phyloP scores from a whole-genome alignment of 2,888 invertebrate species.

The Tribolium freemani region DNA sequence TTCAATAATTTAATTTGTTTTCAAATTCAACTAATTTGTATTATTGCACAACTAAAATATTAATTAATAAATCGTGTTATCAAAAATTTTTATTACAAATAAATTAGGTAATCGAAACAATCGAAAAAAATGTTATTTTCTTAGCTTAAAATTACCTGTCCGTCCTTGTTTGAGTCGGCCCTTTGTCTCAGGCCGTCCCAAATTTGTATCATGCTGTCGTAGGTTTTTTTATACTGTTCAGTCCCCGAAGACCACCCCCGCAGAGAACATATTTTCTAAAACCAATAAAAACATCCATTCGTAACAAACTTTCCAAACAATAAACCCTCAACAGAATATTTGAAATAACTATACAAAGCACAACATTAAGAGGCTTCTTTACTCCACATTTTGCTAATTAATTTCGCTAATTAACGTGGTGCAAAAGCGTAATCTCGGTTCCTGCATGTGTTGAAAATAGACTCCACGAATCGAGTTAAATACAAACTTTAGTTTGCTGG shows the following conservation, averaged over 20 bases:
- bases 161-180: constrained; percentile 91
- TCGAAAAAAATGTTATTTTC: too few relatives aligned
- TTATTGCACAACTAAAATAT: too few relatives aligned
- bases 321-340: background rate
- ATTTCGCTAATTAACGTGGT: constrained; percentile 4
- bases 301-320: background rate
- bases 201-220: constrained; percentile 86
- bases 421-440: background rate
- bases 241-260: constrained; percentile 87
- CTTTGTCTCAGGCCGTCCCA: constrained; percentile 90
- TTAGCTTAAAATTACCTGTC: constrained; percentile 86
- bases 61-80: too few relatives aligned
- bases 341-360: background rate
- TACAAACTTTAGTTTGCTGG: constrained; percentile 4
- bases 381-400: background rate
- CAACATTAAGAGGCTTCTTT: background rate
- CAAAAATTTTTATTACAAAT: too few relatives aligned
- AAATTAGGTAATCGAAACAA: too few relatives aligned
- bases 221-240: constrained; percentile 84
- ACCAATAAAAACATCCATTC: constrained; percentile 43
- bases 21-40: too few relatives aligned
- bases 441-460: background rate
- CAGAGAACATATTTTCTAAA: constrained; percentile 87
- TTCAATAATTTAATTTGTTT: too few relatives aligned
- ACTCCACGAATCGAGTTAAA: background rate